A percentile compares a stretch with the other conserved stretches of the same genome.
Conservation (phyloP, 2,113 vertebrate genomes). For the Trichechus manatus region DNA sequence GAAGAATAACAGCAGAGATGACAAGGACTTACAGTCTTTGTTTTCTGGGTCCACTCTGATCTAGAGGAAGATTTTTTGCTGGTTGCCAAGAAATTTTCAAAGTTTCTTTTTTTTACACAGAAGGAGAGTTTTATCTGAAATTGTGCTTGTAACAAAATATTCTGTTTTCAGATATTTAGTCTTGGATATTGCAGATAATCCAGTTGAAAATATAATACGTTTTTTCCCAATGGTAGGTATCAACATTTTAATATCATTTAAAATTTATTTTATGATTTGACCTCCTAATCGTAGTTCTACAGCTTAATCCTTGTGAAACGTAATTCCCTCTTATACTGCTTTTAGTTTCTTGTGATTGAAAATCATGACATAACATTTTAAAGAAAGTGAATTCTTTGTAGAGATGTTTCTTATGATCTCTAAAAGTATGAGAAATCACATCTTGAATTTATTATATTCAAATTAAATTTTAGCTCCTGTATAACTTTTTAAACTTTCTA, state of each 20-base stretch:
- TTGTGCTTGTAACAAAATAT: constrained; percentile 72
- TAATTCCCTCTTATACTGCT: not conserved
- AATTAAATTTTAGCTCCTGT: constrained; percentile 36
- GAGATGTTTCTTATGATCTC: not conserved
- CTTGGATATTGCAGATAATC: constrained; percentile 99
- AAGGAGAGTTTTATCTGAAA: constrained; percentile 35
- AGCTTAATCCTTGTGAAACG: not conserved
- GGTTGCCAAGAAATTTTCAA: constrained; percentile 20
- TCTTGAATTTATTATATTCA: constrained; percentile 40
- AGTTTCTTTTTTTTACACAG: not conserved
- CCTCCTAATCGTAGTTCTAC: constrained; percentile 40
- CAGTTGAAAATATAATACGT: constrained; percentile 98
- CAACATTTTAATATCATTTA: constrained; percentile 63
- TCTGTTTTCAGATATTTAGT: constrained; percentile 95
- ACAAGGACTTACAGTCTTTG: not conserved
- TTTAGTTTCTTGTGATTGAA: constrained; percentile 18
- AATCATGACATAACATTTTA: constrained; percentile 18
- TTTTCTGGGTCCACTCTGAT: not conserved
- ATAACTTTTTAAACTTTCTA: not conserved
- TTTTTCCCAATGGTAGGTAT: constrained; percentile 97
- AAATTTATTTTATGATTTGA: constrained; percentile 43
- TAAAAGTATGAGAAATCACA: constrained; percentile 16
- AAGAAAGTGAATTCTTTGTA: constrained; percentile 31
- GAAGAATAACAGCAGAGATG: not conserved
- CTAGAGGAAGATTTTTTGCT: constrained; percentile 15